Evolutionary conservation across 1,140 invertebrate species (phyloP).

Genomic region (Parasteatoda tepidariorum): DNA sequence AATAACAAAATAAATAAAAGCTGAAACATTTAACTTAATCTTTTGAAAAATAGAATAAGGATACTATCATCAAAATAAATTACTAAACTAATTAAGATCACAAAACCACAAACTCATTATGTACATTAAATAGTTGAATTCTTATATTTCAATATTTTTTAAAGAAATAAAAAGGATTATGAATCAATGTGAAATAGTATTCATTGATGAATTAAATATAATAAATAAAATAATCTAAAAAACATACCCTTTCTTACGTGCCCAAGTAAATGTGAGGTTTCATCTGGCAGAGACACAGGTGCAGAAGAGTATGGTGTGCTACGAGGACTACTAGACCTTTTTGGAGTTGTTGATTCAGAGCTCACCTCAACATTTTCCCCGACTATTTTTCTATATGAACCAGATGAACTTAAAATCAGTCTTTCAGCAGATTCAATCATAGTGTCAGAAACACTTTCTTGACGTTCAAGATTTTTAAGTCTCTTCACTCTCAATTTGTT

Average conservation of each 20-base stretch:
- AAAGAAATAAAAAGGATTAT: too few relatives aligned
- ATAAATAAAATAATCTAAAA: background rate
- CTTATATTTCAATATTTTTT: too few relatives aligned
- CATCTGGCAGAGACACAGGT: conserved; percentile 8
- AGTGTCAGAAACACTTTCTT: conserved; percentile 32
- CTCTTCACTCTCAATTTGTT: background rate
- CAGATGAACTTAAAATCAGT: conserved; percentile 41
- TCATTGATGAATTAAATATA: too few relatives aligned
- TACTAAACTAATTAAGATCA: too few relatives aligned
- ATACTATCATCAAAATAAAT: too few relatives aligned
- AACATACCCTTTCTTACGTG: conserved; percentile 18
- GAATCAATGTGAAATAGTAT: too few relatives aligned
- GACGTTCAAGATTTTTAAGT: background rate
- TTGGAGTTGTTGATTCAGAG: background rate
- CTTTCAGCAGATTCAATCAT: conserved; percentile 55
- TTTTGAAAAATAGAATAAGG: too few relatives aligned
- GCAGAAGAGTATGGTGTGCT: conserved; percentile 36
- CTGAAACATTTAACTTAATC: too few relatives aligned
- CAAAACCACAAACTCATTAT: too few relatives aligned
- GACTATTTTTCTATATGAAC: conserved; percentile 19
- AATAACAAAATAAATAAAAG: too few relatives aligned
- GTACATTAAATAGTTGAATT: too few relatives aligned
- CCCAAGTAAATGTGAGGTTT: conserved; percentile 21
- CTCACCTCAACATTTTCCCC: background rate
- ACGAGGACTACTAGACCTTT: conserved; percentile 18